Evolutionary conservation across 2,888 invertebrate species (phyloP).

Genomic region (Bellardia bayeri): DNA sequence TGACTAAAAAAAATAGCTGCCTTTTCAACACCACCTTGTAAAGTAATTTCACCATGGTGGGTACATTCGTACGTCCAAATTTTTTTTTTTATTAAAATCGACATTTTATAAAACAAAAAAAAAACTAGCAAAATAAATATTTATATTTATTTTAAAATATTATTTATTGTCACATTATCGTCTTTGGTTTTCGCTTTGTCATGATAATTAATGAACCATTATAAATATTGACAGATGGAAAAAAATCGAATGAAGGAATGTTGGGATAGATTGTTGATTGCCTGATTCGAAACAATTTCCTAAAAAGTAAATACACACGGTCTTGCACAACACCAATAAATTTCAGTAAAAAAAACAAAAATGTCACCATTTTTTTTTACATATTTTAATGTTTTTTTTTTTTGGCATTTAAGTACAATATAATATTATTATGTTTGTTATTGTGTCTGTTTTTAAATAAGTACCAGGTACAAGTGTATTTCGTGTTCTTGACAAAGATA

Average conservation of each 20-base stretch:
- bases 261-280: background rate
- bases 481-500: slow-evolving; percentile 47
- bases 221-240: slow-evolving; percentile 43
- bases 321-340: background rate
- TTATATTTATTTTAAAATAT: background rate
- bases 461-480: slow-evolving; percentile 17
- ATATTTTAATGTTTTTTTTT: background rate
- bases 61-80: background rate
- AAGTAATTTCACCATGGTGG: too few relatives aligned
- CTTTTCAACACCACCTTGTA: too few relatives aligned
- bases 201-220: slow-evolving; percentile 44
- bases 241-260: background rate
- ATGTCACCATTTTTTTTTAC: background rate
- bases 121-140: background rate
- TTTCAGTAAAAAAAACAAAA: background rate
- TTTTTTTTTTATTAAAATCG: background rate
- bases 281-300: background rate
- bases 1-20: too few relatives aligned
- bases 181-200: slow-evolving; percentile 38
- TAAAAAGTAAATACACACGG: background rate
- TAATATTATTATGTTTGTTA: background rate
- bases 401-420: slow-evolving; percentile 5
- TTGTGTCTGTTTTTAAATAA: background rate
- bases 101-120: background rate
- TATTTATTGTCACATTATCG: background rate